Conservation (phyloP, 2,113 vertebrate species). For the Oryzias javanicus region DNA sequence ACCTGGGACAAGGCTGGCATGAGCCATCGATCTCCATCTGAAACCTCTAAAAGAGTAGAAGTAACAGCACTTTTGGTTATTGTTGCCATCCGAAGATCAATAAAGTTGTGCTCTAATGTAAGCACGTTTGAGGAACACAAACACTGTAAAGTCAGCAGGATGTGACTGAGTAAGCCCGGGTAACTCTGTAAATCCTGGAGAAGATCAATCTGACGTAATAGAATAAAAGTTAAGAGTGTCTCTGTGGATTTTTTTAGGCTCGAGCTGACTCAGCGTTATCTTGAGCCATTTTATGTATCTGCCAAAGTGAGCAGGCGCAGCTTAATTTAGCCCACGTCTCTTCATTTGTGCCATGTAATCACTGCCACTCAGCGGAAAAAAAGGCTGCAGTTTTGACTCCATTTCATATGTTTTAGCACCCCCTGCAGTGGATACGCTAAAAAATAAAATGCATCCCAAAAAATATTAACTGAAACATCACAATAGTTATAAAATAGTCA, state of each 20-base stretch:
- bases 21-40: constrained; percentile 1
- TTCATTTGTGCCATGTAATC: constrained; percentile 27
- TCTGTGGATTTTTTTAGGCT: constrained; percentile 1
- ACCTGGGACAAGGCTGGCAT: constrained; percentile 2
- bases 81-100: constrained; percentile 9
- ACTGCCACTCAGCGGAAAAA: constrained; percentile 1
- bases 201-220: constrained; percentile 8
- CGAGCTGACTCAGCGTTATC: constrained; percentile 46
- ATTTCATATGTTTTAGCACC: constrained; percentile 10
- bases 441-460: not conserved
- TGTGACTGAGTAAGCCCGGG: constrained; percentile 27
- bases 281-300: constrained; percentile 28
- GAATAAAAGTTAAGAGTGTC: not conserved
- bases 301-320: constrained; percentile 42
- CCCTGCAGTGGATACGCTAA: constrained; percentile 1
- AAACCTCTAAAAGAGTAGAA: constrained; percentile 13
- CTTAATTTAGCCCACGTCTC: constrained; percentile 18
- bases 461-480: not conserved
- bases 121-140: constrained; percentile 7
- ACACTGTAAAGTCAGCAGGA: constrained; percentile 14
- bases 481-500: not conserved
- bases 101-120: constrained; percentile 9
- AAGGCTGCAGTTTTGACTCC: constrained; percentile 9
- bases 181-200: constrained; percentile 6
- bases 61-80: constrained; percentile 11